Percentiles rank a stretch among this genome's conserved stretches.
phyloP scores from a whole-genome alignment of 92 coral and sea anemone genomes.

The Phenganax subtilis region DNA sequence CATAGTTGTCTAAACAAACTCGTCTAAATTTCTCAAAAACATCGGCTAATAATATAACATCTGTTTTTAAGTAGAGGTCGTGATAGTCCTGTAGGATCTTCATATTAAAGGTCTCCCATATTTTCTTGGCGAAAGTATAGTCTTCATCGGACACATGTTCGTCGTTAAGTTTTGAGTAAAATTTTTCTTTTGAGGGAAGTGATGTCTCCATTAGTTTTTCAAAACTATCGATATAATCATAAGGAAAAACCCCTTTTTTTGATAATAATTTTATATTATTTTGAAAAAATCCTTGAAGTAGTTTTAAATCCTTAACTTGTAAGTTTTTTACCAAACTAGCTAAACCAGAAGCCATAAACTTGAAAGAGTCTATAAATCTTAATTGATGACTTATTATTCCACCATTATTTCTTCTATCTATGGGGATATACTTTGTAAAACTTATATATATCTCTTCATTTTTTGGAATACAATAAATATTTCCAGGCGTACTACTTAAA shows the following conservation, averaged over 20 bases:
- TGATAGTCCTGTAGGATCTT: background rate
- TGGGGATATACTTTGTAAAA: no score
- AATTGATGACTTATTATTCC: background rate
- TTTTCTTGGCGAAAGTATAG: background rate
- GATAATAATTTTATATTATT: no score
- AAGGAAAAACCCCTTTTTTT: no score
- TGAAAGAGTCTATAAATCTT: background rate
- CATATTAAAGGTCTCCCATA: background rate
- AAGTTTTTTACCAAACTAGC: constrained; percentile 8
- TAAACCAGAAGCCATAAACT: constrained; percentile 8
- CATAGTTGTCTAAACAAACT: no score
- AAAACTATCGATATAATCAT: no score
- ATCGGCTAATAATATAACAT: background rate
- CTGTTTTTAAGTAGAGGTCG: constrained; percentile 17
- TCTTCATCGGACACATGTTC: background rate
- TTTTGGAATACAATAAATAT: no score
- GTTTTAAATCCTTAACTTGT: background rate
- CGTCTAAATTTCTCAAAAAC: constrained; percentile 3
- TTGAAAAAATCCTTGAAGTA: background rate
- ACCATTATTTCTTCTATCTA: no score
- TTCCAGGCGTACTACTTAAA: no score
- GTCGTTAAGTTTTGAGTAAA: no score
- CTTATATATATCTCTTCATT: no score
- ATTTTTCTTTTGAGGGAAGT: no score
- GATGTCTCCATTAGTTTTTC: no score